Conservation (phyloP, 2,797 vertebrate genomes). For the Stomatorhinus walkeri region DNA sequence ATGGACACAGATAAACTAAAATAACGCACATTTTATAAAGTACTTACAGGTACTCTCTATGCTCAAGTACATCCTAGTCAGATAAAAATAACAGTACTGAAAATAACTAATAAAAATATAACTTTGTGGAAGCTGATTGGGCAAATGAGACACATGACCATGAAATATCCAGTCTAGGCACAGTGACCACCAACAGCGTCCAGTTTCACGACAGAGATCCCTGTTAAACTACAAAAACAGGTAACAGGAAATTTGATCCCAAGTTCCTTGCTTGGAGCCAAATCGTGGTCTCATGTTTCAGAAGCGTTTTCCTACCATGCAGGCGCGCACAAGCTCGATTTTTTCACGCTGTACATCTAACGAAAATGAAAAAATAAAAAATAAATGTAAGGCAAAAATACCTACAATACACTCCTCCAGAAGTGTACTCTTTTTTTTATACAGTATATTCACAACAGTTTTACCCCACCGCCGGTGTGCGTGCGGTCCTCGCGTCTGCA, state of each 20-base stretch:
- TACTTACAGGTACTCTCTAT: background rate
- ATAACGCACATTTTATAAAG: background rate
- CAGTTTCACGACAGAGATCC: background rate
- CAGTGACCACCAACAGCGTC: background rate
- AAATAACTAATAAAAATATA: background rate
- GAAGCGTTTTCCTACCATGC: background rate
- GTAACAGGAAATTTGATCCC: background rate
- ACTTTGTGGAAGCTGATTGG: background rate
- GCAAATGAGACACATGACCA: background rate
- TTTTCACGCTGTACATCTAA: background rate
- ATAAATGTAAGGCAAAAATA: slow-evolving; percentile 34
- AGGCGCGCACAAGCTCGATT: background rate
- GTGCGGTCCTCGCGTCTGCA: slow-evolving; percentile 31
- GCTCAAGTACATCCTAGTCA: background rate
- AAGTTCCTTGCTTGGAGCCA: background rate
- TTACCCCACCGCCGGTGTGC: slow-evolving; percentile 25
- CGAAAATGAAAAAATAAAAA: background rate
- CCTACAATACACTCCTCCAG: slow-evolving; percentile 28
- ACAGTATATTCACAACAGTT: slow-evolving; percentile 38
- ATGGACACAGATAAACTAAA: background rate
- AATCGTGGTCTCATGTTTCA: background rate
- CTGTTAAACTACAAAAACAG: background rate
- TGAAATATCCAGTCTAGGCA: background rate
- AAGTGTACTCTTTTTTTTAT: background rate
- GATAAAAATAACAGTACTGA: background rate